These are phyloP conservation scores for Eulemur mongoz DNA, from an alignment of 2,797 vertebrate species.

Conservation along the genomic window DNA sequence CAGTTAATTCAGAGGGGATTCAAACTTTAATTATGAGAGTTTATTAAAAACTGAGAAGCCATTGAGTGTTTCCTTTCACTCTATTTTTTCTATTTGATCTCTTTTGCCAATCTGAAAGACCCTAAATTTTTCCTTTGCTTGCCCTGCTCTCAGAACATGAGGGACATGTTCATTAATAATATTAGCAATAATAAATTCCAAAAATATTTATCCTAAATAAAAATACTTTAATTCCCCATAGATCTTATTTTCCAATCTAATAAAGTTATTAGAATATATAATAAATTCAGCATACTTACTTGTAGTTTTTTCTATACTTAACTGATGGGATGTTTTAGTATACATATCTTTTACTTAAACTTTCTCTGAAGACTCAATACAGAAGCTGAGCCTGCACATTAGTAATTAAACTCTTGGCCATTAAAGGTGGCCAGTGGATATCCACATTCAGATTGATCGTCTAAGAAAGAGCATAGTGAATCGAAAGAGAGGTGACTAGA, in stretches of 20 bases:
- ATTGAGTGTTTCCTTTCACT: background rate
- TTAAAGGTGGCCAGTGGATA: background rate
- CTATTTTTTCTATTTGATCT: background rate
- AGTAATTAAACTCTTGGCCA: background rate
- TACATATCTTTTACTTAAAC: background rate
- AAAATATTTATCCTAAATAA: background rate
- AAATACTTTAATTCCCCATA: background rate
- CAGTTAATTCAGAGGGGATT: constrained; percentile 19
- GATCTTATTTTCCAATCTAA: constrained; percentile 43
- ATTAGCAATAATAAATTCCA: background rate
- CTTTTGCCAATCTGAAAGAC: background rate
- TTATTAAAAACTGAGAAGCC: background rate
- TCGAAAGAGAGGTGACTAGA: background rate
- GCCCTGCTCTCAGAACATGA: background rate
- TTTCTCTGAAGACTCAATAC: background rate
- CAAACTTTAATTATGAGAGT: constrained; percentile 2
- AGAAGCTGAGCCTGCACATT: background rate
- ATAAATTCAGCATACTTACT: constrained; percentile 15
- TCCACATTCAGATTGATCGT: background rate
- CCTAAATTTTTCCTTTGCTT: background rate
- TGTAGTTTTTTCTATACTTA: constrained; percentile 13
- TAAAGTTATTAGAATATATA: background rate
- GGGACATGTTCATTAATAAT: background rate
- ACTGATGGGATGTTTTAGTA: background rate
- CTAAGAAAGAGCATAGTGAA: background rate